Evolutionary conservation across 2,888 invertebrate genomes (phyloP), one percentile per base, ranked within the genome.

Genomic region (Sinohyriopsis cumingii): DNA sequence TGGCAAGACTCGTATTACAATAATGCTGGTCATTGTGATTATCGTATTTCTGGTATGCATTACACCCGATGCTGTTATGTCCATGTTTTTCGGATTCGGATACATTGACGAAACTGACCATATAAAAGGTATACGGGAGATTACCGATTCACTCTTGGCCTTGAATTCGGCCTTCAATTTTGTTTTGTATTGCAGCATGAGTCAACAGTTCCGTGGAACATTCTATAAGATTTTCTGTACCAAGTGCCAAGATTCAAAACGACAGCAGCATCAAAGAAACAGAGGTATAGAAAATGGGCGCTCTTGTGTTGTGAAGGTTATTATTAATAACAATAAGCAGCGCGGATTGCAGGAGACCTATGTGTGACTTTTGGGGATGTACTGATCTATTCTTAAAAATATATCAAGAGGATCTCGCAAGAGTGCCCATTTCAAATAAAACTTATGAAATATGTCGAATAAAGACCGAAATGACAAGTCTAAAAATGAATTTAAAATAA

Each of bases 11-110:
- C 84, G 88, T 53, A 88, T 89, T 55, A 89, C 89, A 5, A 73
- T 88, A 15, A 89, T 89, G 83, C 85, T 90, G 62, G 85, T 88
- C 62, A 83, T 87, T 53, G 85, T 90, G 25, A 86, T 90, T 33
- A 78, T 89, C 28, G 84, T 87, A 63, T 90, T 89, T 78, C 77
- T 89, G 20, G 79, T 88, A 63, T 89, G 88, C 77, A 84, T 89
- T 60, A 87, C 86, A 61, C 90, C 90, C 0, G 90, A 90, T 71
- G 89, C 89, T 60, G 81, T 89, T 55, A 84, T 90, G 86, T 89
- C 89, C 1, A 85, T 86, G 64, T 84, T 88, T 72, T 88, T 89
- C 67, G 87, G 86, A 15, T 86, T 87, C 63, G 90, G 90, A 4
- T 90, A 90, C 74, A 82, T 81, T 19, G 89, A 89, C 57, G 87